Base-by-base conservation (phyloP, 2,888 invertebrate genomes). In the Disparrhopalites patrizii region DNA sequence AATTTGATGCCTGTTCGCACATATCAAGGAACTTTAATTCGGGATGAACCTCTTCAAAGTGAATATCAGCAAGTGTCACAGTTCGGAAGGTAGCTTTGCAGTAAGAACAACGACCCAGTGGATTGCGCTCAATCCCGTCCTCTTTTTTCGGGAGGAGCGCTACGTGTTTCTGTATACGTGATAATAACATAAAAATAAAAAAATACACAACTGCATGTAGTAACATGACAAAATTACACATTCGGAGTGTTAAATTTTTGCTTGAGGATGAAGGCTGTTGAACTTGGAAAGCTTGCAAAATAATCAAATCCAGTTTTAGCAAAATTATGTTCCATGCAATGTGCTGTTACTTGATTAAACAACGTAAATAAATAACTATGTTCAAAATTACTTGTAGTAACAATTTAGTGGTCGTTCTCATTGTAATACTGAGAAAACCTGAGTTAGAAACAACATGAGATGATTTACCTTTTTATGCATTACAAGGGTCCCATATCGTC, bases 21-120 rank as follows among this genome's bases (percentile, higher is more conserved):
- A 65, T 65, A 28, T 65, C 65, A 3, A 58, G 27, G 30, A 65
- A 65, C 38, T 65, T 65, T 7, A 65, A 28, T 23, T 65, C 40
- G 10, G 65, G 65, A 36, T 65, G 65, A 36, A 51, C 52, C 15
- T 65, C 65, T 23, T 65, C 65, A 51, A 65, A 52, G 31, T 65
- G 65, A 36, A 58, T 36, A 30, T 65, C 65, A 2, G 58, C 58
- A 4, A 65, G 52, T 18, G 50, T 25, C 4, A 27, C 20, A 4
- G 65, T 65, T 15, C 57, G 38, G 25, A 65, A 65, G 3, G 65
- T 51, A 5, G 65, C 58, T 38, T 57, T 33, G 38, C 65, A 65
- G 20, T 65, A 51, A 0, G 58, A 58, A 30, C 65, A 65, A 18
- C 58, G 50, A 3, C 65, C 65, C 18, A 57, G 28, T 23, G 65